Base-by-base conservation (phyloP, 1,140 invertebrate species). In the Drosophila truncata region DNA sequence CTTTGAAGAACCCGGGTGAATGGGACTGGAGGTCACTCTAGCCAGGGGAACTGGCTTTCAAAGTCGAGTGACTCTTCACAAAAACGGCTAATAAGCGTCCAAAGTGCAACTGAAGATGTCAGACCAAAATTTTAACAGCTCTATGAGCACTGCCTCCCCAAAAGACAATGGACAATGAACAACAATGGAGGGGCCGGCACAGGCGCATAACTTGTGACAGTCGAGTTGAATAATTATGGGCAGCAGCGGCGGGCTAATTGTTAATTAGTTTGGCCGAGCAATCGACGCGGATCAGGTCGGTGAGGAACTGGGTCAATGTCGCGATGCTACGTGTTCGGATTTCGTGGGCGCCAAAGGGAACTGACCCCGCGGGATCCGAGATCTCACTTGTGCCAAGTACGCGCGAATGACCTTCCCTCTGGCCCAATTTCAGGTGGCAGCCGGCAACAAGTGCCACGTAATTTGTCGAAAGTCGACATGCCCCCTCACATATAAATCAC, bases 191-290 rank as follows among this genome's bases (percentile, higher is more conserved):
- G 37, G 35, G 60, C 35, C 63, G 18, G 31, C 18, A 10, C 50
- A 35, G 50, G 31, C 50, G 70, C 64, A 79, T 76, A 65, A 52
- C 29, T 50, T 66, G 52, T 37, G 23, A 57, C 46, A 76, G 49
- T 55, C 47, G 58, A 57, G 52, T 49, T 76, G 62, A 61, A 80
- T 80, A 84, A 80, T 77, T 80, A 72, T 69, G 69, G 64, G 58
- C 50, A 67, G 58, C 49, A 67, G 42, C 79, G 41, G 50, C 60
- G 59, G 86, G 86, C 69, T 60, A 85, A 80, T 88, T 88, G 65
- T 41, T 87, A 87, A 87, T 87, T 87, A 87, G 84, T 87, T 84
- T 84, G 79, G 78, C 72, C 76, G 42, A 63, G 62, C 85, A 84
- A 85, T 83, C 81, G 54, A 52, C 55, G 55, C 25, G 72, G 49